phyloP scores from a whole-genome alignment of 35 echinoderm and acorn worm genomes.

The Heliocidaris erythrogramma region DNA sequence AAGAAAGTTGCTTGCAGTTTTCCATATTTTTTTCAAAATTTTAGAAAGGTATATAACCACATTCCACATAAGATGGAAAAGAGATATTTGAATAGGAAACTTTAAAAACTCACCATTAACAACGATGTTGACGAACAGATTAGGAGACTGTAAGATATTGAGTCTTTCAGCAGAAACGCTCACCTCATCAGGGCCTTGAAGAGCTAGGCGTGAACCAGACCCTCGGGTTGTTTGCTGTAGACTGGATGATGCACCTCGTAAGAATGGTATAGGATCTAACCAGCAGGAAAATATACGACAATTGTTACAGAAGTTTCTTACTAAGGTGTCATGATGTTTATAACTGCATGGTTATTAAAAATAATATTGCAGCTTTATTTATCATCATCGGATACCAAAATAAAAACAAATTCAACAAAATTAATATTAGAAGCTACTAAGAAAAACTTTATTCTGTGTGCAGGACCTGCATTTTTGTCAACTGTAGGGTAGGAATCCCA shows the following conservation, averaged over 20 bases:
- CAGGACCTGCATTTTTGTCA: background rate
- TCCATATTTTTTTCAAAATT: background rate
- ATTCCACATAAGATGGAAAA: background rate
- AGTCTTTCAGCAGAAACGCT: background rate
- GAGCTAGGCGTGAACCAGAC: background rate
- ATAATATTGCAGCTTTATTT: no score
- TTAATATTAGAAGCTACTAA: background rate
- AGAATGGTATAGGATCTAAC: slow-evolving; percentile 14
- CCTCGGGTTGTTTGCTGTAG: background rate
- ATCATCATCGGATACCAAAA: background rate
- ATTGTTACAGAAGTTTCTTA: background rate
- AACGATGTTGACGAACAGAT: slow-evolving; percentile 27
- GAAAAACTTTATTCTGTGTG: background rate
- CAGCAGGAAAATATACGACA: background rate
- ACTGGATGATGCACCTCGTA: background rate
- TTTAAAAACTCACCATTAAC: slow-evolving; percentile 12
- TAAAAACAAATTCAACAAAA: background rate
- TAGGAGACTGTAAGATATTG: background rate
- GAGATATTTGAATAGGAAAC: background rate
- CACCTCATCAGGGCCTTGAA: background rate
- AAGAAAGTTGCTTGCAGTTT: background rate
- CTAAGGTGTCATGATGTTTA: background rate
- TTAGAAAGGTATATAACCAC: background rate
- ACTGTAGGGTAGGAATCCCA: background rate
- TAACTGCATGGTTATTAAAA: background rate